Evolutionary conservation across 1,140 invertebrate species (phyloP), one percentile per base, ranked within the genome.

Genomic region (Leucophenga varia): DNA sequence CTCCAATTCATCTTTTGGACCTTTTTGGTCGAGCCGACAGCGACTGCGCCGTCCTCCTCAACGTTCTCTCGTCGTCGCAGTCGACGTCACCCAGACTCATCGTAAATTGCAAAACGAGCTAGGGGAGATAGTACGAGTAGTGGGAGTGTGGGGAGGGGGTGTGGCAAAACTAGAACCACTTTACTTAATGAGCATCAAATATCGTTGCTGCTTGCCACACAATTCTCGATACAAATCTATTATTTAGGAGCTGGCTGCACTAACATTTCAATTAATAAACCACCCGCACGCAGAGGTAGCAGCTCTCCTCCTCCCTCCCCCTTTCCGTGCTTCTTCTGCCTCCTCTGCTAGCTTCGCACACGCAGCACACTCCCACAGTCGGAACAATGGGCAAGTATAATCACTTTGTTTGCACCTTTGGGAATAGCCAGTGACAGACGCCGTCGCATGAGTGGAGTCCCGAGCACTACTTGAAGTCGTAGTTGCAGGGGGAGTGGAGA

Each of bases 121-220:
- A n/a, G 19, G 41, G 14, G 19, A 40, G 19, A n/a, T 48, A 49
- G 49, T 43, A 36, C 49, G 32, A n/a, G n/a, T n/a, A n/a, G n/a
- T n/a, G n/a, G n/a, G n/a, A n/a, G n/a, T n/a, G n/a, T n/a, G n/a
- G n/a, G n/a, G n/a, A n/a, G n/a, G n/a, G n/a, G n/a, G n/a, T n/a
- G n/a, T 6, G 10, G 22, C 22, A 34, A 67, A n/a, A 67, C 63
- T 67, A 63, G 59, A 67, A 67, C 63, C 63, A 67, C 63, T 67
- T 67, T 63, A 67, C 63, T 67, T 67, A 67, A 67, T 67, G 63
- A 67, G 63, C 63, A 67, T 67, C 63, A 68, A 67, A 67, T 67
- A 67, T 67, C 55, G 34, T n/a, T 6, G 43, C 61, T 48, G 31
- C 44, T 55, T 67, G 59, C 59, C 59, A 58, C n/a, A n/a, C 63